Evolutionary conservation across 1,140 invertebrate genomes (phyloP).

Genomic region (Brachystomella parvula): DNA sequence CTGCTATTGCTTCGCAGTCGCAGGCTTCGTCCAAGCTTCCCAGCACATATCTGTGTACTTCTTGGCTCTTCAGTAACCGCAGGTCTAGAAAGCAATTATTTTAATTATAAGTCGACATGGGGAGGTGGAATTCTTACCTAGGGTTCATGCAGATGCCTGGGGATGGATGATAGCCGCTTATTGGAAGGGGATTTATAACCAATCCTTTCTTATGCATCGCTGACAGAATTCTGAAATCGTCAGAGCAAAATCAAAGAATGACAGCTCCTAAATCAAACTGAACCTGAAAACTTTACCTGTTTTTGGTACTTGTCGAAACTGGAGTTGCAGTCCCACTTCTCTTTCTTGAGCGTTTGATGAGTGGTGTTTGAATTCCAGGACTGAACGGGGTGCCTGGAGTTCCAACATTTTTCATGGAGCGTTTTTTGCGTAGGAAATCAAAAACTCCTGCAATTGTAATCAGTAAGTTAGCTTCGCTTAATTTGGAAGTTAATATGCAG

Average conservation of each 20-base stretch:
- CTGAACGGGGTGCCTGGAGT: neutral
- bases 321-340: neutral
- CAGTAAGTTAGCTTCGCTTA: neutral
- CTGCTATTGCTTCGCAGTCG: neutral
- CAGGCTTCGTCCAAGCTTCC: neutral
- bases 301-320: neutral
- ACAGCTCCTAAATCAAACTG: neutral
- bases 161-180: constrained; percentile 26
- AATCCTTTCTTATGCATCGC: constrained; percentile 24
- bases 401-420: neutral
- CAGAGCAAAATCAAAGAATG: constrained; percentile 2
- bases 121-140: constrained; percentile 19
- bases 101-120: neutral
- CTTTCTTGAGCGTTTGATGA: neutral
- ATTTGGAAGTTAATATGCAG: neutral
- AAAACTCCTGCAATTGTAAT: neutral
- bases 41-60: neutral
- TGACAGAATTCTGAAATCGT: constrained; percentile 8
- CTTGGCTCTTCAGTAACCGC: neutral
- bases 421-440: neutral
- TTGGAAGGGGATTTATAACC: constrained; percentile 23
- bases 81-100: neutral
- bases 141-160: constrained; percentile 34
- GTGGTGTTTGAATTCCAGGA: neutral
- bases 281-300: constrained; percentile 15